Percentiles rank a stretch among this genome's conserved stretches.
Evolutionary conservation across 2,113 vertebrate species (phyloP).

Genomic region (Synodontis membranacea): DNA sequence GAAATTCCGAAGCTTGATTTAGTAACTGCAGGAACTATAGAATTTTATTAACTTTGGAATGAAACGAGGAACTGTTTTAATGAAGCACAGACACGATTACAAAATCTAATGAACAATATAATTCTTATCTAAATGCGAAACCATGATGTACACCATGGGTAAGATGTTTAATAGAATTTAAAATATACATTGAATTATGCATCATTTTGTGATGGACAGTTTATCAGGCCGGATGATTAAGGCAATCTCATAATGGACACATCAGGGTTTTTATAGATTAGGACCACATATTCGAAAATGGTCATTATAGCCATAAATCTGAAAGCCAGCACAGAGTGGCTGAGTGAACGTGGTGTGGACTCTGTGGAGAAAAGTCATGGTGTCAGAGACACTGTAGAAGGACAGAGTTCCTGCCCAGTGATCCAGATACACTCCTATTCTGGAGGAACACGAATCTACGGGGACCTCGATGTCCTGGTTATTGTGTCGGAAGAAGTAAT

Average conservation of each 20-base stretch:
- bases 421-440: slow-evolving; percentile 52
- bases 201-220: background rate
- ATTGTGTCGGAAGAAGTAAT: slow-evolving; percentile 1
- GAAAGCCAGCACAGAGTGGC: slow-evolving; percentile 44
- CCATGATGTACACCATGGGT: background rate
- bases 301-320: background rate
- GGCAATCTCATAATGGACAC: background rate
- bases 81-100: background rate
- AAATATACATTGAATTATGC: background rate
- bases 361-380: slow-evolving; percentile 50
- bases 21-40: background rate
- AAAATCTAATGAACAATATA: background rate
- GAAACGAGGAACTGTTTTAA: background rate
- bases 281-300: background rate
- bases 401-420: slow-evolving; percentile 51
- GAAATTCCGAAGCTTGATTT: background rate
- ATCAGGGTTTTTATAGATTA: background rate
- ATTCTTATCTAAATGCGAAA: background rate
- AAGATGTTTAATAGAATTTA: background rate
- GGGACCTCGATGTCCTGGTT: background rate
- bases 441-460: background rate
- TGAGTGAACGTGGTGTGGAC: slow-evolving; percentile 49
- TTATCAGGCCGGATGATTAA: background rate
- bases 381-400: slow-evolving; percentile 54
- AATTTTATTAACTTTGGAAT: too few relatives aligned